These are phyloP conservation scores for Ispidina lecontei DNA, from an alignment of 2,797 vertebrate species.

Conservation along the genomic window DNA sequence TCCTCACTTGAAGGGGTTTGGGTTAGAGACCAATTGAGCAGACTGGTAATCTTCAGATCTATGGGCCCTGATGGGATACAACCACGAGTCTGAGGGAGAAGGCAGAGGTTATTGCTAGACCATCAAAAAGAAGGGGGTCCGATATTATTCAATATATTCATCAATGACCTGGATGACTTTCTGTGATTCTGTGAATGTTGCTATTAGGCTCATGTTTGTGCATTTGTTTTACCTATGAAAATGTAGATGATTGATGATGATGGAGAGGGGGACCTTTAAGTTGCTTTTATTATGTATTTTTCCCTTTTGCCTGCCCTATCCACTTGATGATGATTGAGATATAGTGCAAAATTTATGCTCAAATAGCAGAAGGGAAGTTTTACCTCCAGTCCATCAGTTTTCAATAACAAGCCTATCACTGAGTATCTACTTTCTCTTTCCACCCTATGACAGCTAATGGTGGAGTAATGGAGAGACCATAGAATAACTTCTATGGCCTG, in stretches of 20 bases:
- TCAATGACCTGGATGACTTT: too few species aligned
- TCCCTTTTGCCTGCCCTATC: neutral
- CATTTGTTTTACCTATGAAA: neutral
- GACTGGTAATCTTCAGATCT: too few species aligned
- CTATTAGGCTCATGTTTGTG: neutral
- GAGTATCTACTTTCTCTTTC: neutral
- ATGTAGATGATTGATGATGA: neutral
- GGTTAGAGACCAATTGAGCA: too few species aligned
- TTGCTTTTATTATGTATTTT: neutral
- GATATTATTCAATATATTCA: too few species aligned
- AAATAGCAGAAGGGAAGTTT: neutral
- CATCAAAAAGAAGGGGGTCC: too few species aligned
- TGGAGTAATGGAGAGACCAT: neutral
- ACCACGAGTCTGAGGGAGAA: too few species aligned
- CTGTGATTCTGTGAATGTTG: neutral
- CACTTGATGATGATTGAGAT: neutral
- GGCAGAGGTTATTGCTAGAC: too few species aligned
- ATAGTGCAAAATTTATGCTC: neutral
- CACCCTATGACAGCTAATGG: neutral
- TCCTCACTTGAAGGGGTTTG: too few species aligned
- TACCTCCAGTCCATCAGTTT: neutral
- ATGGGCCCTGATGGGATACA: too few species aligned
- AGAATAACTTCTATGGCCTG: neutral
- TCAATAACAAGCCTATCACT: neutral
- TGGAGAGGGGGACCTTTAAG: accelerated